These are phyloP conservation scores for Acrossocheilus fasciatus DNA, from an alignment of 2,797 vertebrate species.

Conservation along the genomic window DNA sequence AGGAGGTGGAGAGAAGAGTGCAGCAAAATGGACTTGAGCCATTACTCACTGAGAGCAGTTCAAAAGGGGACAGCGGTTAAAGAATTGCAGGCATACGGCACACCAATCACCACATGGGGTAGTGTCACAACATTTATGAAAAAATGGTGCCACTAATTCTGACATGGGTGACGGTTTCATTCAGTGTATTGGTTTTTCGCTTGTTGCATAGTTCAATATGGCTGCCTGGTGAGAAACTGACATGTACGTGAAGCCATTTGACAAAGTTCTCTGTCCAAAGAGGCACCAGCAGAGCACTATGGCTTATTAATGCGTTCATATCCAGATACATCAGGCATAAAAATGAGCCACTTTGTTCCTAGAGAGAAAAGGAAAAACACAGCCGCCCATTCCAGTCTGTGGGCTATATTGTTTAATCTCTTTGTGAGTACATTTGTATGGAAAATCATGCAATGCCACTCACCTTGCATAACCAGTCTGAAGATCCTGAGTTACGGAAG, in stretches of 20 bases:
- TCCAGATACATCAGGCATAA: conserved; percentile 10
- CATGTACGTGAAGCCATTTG: neutral
- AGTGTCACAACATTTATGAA: conserved; percentile 11
- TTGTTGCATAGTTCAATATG: conserved; percentile 7
- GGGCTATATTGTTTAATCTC: conserved; percentile 42
- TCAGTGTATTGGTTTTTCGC: neutral
- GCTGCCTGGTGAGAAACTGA: conserved; percentile 11
- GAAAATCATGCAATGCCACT: conserved; percentile 58
- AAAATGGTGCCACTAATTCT: neutral
- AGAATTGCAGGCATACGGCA: neutral
- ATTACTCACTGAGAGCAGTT: conserved; percentile 30
- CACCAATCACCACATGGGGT: neutral
- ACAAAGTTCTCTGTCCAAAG: neutral
- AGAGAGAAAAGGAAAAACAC: conserved; percentile 33
- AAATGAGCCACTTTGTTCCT: conserved; percentile 12
- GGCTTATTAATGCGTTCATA: conserved; percentile 46
- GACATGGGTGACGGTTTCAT: neutral
- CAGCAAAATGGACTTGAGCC: conserved; percentile 38
- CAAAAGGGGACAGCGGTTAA: conserved; percentile 5
- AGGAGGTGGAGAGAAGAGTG: conserved; percentile 29
- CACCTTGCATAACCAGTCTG: conserved; percentile 56
- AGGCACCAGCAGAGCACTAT: neutral
- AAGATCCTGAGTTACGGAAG: conserved; percentile 34
- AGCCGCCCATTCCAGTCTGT: conserved; percentile 24
- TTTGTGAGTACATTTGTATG: conserved; percentile 42